Evolutionary conservation across 2,888 invertebrate species (phyloP), one percentile per base, ranked within the genome.

Genomic region (Dioctria linearis): DNA sequence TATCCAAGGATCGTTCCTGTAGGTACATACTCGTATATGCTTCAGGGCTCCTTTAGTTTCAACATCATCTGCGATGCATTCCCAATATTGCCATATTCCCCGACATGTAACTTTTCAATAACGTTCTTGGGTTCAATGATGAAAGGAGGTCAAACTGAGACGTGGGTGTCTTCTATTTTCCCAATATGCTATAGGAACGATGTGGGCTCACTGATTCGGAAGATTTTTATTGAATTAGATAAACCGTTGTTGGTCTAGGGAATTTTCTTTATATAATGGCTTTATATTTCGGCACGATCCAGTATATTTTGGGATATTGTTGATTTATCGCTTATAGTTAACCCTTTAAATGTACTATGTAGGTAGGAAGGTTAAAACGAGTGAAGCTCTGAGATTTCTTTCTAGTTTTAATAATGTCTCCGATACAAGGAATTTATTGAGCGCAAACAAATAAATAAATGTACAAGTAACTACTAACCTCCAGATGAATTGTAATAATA

Each of bases 151-250:
- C 75, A 75, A 13, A 11, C 59, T 57, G 59, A 75, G 75, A 59
- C 75, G 75, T 75, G 75, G 59, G 75, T 75, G 59, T 59, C 57
- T 13, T 57, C 11, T 57, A 42, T 13, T 13, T 59, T 40, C 25
- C 37, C 51, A 37, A 11, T 6, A 5, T 11, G 8, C 5, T 6
- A 46, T 46, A 46, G 5, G 65, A 39, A 37, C 65, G 54, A 75
- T 43, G 61, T 75, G 75, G 59, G 61, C 25, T 59, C 75, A 75
- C 43, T 75, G 75, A 59, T n/a, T 57, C 59, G 59, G 75, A 75
- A 75, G 75, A 75, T 75, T 75, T 75, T 75, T 75, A 75, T 75
- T 75, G 75, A 75, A 75, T 75, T 75, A 61, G 75, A 59, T 75
- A 42, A 75, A 59, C 75, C 59, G 75, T 61, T 51, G 9, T 69